These are phyloP conservation scores for Ypsolopha sequella DNA, from an alignment of 2,888 invertebrate genomes.

Conservation along the genomic window DNA sequence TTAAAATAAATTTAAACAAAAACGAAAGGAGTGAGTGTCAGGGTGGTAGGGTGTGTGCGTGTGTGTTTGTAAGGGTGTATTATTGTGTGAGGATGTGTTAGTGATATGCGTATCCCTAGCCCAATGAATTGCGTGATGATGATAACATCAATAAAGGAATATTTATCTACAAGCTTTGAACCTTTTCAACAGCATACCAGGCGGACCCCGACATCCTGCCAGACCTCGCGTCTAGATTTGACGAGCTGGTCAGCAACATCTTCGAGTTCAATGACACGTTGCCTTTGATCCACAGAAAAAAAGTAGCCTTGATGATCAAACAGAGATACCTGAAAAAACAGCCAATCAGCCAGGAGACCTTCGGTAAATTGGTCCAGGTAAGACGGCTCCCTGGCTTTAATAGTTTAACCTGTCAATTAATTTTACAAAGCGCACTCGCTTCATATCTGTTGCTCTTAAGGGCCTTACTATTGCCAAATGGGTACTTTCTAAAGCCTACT, in stretches of 20 bases:
- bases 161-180: no score
- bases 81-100: no score
- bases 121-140: no score
- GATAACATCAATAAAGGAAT: no score
- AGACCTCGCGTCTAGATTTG: conserved; percentile 70
- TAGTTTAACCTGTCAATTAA: not conserved
- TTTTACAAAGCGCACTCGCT: not conserved
- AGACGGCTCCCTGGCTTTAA: not conserved
- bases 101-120: no score
- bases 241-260: conserved; percentile 70
- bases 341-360: conserved; percentile 59
- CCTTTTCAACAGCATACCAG: conserved; percentile 29
- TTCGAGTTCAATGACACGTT: conserved; percentile 74
- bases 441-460: no score
- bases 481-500: no score
- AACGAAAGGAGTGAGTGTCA: no score
- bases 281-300: conserved; percentile 43
- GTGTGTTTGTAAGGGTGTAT: no score
- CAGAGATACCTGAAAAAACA: conserved; percentile 66
- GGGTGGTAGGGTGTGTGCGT: no score
- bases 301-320: conserved; percentile 64
- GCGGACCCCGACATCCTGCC: conserved; percentile 45
- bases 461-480: no score
- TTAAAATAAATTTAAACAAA: no score
- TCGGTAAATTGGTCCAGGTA: conserved; percentile 45